Percentiles rank a stretch among this genome's conserved stretches.
Evolutionary conservation across 2,888 invertebrate genomes (phyloP).

Genomic region (Laspeyria flexula): DNA sequence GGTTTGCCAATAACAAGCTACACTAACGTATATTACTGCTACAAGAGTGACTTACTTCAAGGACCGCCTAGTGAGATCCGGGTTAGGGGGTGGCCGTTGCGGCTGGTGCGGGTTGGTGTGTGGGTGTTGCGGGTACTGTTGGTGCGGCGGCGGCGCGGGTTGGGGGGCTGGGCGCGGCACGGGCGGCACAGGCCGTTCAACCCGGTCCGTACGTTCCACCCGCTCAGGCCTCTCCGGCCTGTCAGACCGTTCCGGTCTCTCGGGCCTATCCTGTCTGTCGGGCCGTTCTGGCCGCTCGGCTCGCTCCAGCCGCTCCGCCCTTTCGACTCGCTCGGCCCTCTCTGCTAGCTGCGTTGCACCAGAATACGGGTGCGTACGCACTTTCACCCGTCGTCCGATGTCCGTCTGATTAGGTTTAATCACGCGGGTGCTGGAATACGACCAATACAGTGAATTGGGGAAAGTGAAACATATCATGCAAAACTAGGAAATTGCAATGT

Average conservation of each 20-base stretch:
- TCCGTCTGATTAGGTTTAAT: constrained; percentile 96
- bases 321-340: constrained; percentile 60
- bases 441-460: constrained; percentile 28
- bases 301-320: constrained; percentile 62
- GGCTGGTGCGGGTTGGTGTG: constrained; percentile 75
- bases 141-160: constrained; percentile 50
- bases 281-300: constrained; percentile 33
- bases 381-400: constrained; percentile 95
- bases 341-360: constrained; percentile 63
- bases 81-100: constrained; percentile 82
- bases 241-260: constrained; percentile 1
- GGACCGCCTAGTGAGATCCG: constrained; percentile 91
- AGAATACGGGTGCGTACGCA: constrained; percentile 84
- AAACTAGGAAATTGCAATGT: constrained; percentile 6
- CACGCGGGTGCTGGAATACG: constrained; percentile 92
- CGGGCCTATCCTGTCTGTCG: constrained; percentile 44
- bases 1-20: too few species aligned
- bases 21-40: not conserved
- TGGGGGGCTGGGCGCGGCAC: constrained; percentile 48
- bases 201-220: constrained; percentile 50
- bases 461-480: constrained; percentile 19
- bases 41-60: constrained; percentile 88
- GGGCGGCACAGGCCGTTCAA: constrained; percentile 46
- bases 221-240: constrained; percentile 43
- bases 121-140: constrained; percentile 41